phyloP scores from a whole-genome alignment of 2,797 vertebrate species.

The Enteromius argenteus region DNA sequence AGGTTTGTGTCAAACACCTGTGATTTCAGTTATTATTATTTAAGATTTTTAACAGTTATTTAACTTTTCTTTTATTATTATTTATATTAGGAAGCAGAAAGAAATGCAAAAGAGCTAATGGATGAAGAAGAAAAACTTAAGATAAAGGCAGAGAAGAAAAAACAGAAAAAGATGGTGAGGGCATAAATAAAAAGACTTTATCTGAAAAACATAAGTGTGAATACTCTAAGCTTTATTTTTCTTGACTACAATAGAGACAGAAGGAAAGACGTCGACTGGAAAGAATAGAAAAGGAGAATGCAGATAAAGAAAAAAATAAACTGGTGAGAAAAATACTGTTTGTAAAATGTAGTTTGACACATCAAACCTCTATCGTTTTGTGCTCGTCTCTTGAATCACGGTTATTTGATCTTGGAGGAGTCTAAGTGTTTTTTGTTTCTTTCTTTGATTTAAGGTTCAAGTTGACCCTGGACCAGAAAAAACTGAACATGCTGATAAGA shows the following conservation, averaged over 20 bases:
- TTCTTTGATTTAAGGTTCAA: conserved; percentile 54
- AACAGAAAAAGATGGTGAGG: conserved; percentile 77
- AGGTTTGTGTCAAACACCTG: conserved; percentile 63
- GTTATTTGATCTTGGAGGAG: not conserved
- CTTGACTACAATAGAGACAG: conserved; percentile 71
- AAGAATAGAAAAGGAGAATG: conserved; percentile 70
- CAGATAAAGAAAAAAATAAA: conserved; percentile 59
- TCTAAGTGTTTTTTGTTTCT: not conserved
- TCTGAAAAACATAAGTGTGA: not conserved
- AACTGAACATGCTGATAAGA: conserved; percentile 62
- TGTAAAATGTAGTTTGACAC: not conserved
- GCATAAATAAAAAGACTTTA: not conserved
- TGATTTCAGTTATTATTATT: not conserved
- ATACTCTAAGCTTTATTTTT: not conserved
- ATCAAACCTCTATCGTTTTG: not conserved
- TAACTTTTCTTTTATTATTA: not conserved
- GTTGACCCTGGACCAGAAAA: conserved; percentile 61
- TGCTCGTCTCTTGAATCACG: not conserved
- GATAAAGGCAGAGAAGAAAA: conserved; percentile 74
- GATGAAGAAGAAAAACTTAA: conserved; percentile 73
- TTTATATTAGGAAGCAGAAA: conserved; percentile 71
- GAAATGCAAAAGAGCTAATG: conserved; percentile 70
- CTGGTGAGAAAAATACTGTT: conserved; percentile 60
- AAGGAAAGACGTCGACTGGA: conserved; percentile 75
- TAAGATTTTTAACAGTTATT: not conserved